Percentiles rank a stretch among this genome's conserved stretches.
phyloP scores from a whole-genome alignment of 1,140 invertebrate species.

The Himalopsyche phryganea region DNA sequence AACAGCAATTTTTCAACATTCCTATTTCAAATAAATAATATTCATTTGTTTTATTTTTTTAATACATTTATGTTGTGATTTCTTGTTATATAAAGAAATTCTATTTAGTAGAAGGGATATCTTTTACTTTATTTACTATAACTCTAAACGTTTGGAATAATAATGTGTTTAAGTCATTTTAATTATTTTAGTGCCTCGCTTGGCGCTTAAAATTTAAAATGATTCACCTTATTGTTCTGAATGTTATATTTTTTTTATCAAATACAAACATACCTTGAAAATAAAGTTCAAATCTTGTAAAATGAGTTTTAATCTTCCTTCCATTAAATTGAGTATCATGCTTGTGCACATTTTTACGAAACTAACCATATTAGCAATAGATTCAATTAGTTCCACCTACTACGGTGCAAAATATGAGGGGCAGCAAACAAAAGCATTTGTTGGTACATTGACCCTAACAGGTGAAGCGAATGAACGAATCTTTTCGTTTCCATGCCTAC shows the following conservation, averaged over 20 bases:
- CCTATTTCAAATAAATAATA: background rate
- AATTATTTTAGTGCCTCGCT: background rate
- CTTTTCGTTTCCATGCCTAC: no score
- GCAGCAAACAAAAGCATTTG: no score
- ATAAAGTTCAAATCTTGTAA: slow-evolving; percentile 19
- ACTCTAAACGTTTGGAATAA: no score
- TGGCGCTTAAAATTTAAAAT: background rate
- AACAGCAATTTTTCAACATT: no score
- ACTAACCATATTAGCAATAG: no score
- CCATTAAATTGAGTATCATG: no score
- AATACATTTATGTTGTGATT: background rate
- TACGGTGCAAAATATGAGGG: no score
- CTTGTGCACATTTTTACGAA: no score
- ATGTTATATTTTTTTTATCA: background rate
- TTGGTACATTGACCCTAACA: no score
- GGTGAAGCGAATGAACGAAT: no score
- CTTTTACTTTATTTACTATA: no score
- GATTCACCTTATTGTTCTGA: background rate
- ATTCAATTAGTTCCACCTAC: no score
- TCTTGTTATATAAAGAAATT: slow-evolving; percentile 2
- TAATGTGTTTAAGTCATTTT: background rate
- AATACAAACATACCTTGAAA: slow-evolving; percentile 5
- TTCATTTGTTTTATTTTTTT: background rate
- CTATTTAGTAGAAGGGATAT: background rate
- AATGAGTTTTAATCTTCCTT: slow-evolving; percentile 8